Evolutionary conservation across 1,140 invertebrate genomes (phyloP), one percentile per base, ranked within the genome.

Genomic region (Probaryconus sp.): DNA sequence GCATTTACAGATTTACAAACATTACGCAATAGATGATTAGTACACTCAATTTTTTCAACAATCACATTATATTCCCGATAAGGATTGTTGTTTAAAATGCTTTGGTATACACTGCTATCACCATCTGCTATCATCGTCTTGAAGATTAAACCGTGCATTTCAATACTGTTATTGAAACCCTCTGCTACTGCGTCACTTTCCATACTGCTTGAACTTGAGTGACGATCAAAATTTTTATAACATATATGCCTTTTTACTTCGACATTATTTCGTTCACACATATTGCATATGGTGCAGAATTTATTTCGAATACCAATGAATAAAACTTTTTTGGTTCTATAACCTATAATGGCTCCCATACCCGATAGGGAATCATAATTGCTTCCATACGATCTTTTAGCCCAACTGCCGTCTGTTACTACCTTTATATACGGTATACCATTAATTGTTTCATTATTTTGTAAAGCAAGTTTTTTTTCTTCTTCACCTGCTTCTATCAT

Each of bases 181-280:
- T 81, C 51, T 55, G 80, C 42, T 20, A 87, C 79, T 6, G 85
- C 81, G 48, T 83, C 81, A 6, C 78, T 53, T 71, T 87, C 81
- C 79, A 86, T 86, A 18, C 28, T 3, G 2, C 81, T 83, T 1
- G 85, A 85, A 7, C 28, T 43, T 42, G 18, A 6, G 2, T 43
- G 35, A 6, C 40, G 6, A 33, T 51, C 45, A 61, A 77, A 84
- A 40, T 83, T 85, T 53, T 64, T 69, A 18, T 9, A 74, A 45
- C 78, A 79, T 2, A 16, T 17, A 48, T 80, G 76, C 14, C 33
- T 13, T 33, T 18, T 50, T 37, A 28, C 20, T 14, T 13, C 6
- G 5, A 11, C 18, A 33, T 42, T 30, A 61, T 68, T 63, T 11
- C 56, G 45, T 48, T 76, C 24, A 14, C 60, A 13, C 31, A 33